A percentile compares a stretch with the other conserved stretches of the same genome.
Conservation (phyloP, 1,140 invertebrate species). For the Cyphomyrmex costatus region DNA sequence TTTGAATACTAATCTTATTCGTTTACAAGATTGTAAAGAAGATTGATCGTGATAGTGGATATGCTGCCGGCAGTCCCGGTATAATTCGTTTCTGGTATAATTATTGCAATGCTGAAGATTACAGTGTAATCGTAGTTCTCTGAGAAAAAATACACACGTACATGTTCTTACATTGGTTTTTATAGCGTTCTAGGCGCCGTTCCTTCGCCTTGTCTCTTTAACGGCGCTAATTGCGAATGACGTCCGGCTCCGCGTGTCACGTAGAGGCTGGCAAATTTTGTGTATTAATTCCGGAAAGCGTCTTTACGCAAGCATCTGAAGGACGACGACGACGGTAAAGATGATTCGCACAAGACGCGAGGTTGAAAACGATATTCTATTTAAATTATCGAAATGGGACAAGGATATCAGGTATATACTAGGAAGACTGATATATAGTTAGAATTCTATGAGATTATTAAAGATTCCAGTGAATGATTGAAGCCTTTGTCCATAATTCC, state of each 20-base stretch:
- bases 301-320: conserved; percentile 14
- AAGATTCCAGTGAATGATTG: conserved; percentile 12
- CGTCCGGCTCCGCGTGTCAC: conserved; percentile 19
- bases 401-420: conserved; percentile 32
- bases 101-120: conserved; percentile 43
- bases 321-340: not conserved
- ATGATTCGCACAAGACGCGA: conserved; percentile 5
- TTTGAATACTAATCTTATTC: conserved; percentile 17
- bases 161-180: conserved; percentile 41
- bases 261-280: conserved; percentile 38
- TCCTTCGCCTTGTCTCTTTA: conserved; percentile 42
- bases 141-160: conserved; percentile 23
- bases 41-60: conserved; percentile 20
- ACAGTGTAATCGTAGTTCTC: conserved; percentile 30
- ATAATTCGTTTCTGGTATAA: conserved; percentile 50
- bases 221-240: conserved; percentile 35
- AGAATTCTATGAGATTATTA: conserved; percentile 22
- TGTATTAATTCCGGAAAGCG: conserved; percentile 48
- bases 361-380: conserved; percentile 30
- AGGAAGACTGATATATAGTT: not conserved
- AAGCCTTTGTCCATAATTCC: conserved; percentile 16
- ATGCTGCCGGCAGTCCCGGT: conserved; percentile 1
- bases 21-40: conserved; percentile 3
- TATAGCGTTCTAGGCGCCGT: conserved; percentile 24
- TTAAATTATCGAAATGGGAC: conserved; percentile 28